These are phyloP conservation scores for Acromyrmex echinatior DNA, from an alignment of 1,140 invertebrate genomes.

Conservation along the genomic window DNA sequence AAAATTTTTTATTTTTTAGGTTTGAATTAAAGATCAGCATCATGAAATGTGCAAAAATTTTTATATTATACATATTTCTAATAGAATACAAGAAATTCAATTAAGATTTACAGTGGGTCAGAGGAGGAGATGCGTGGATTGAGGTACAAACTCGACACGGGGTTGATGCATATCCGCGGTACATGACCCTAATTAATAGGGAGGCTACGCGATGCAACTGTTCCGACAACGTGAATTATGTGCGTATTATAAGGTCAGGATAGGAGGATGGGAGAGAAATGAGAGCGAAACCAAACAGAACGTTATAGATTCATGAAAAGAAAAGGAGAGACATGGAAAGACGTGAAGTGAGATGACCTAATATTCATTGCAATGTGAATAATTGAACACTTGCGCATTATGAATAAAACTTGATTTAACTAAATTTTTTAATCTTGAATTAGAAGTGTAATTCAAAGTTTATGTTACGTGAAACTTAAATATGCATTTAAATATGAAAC, in stretches of 20 bases:
- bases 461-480: neutral
- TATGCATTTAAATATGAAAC: neutral
- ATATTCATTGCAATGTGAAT: conserved; percentile 10
- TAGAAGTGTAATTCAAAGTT: neutral
- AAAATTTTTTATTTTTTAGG: neutral
- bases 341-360: neutral
- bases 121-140: conserved; percentile 46
- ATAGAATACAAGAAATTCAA: conserved; percentile 8
- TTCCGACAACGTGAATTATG: conserved; percentile 83
- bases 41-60: neutral
- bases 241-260: conserved; percentile 64
- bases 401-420: neutral
- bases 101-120: conserved; percentile 17
- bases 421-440: neutral
- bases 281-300: conserved; percentile 38
- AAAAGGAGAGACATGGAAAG: conserved; percentile 14
- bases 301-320: conserved; percentile 40
- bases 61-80: neutral
- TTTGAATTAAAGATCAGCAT: neutral
- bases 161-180: conserved; percentile 84
- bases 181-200: conserved; percentile 86
- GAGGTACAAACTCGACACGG: conserved; percentile 69
- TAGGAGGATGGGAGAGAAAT: conserved; percentile 35
- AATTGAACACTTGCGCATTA: conserved; percentile 19
- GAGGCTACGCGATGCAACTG: conserved; percentile 85